These are phyloP conservation scores for Pao palembangensis DNA, from an alignment of 2,113 vertebrate species.

Conservation along the genomic window DNA sequence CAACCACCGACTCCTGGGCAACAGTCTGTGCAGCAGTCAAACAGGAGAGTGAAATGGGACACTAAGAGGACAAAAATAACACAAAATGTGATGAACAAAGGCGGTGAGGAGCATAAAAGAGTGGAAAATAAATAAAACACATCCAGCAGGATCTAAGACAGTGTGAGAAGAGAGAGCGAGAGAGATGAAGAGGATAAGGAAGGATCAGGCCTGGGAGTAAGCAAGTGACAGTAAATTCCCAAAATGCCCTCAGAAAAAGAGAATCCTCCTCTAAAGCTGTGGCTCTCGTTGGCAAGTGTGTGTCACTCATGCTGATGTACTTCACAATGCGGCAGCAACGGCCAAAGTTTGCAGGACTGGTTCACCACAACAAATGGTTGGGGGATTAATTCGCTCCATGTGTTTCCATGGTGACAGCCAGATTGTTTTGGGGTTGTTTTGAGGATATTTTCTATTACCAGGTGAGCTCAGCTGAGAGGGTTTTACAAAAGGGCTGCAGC, in stretches of 20 bases:
- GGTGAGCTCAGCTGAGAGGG: neutral
- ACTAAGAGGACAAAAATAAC: slow-evolving; percentile 31
- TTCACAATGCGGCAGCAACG: neutral
- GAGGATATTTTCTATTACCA: neutral
- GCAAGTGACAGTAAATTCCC: slow-evolving; percentile 49
- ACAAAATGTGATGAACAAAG: slow-evolving; percentile 24
- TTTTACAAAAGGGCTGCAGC: neutral
- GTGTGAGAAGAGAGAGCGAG: slow-evolving; percentile 13
- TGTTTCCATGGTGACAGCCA: slow-evolving; percentile 12
- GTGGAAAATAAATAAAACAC: slow-evolving; percentile 35
- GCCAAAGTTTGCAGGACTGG: slow-evolving; percentile 20
- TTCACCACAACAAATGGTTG: slow-evolving; percentile 30
- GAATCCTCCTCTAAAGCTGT: slow-evolving; percentile 25
- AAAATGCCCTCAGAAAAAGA: slow-evolving; percentile 44
- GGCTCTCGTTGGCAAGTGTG: slow-evolving; percentile 12
- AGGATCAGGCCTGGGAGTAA: slow-evolving; percentile 33
- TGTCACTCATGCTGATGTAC: slow-evolving; percentile 17
- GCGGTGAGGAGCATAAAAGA: slow-evolving; percentile 11
- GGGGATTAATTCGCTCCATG: slow-evolving; percentile 29
- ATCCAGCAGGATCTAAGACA: slow-evolving; percentile 35
- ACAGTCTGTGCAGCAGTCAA: neutral
- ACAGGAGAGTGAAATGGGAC: slow-evolving; percentile 13
- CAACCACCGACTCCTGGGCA: slow-evolving; percentile 11
- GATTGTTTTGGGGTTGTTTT: neutral
- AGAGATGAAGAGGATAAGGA: slow-evolving; percentile 36